These are phyloP conservation scores for Numenius phaeopus DNA, from an alignment of 2,797 vertebrate genomes.

Conservation along the genomic window DNA sequence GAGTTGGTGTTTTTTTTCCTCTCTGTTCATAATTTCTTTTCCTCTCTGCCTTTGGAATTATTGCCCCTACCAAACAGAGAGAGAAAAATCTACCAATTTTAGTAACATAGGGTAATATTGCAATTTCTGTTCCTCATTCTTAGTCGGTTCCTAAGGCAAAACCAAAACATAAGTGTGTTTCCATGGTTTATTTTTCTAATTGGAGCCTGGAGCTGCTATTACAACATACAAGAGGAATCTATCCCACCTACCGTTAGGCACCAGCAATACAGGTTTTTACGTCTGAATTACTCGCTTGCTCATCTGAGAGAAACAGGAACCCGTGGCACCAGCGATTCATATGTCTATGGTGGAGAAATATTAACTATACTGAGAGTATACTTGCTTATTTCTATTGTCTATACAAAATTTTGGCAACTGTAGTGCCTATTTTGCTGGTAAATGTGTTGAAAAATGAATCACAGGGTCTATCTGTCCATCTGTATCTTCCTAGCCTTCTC, in stretches of 20 bases:
- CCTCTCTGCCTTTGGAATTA: background rate
- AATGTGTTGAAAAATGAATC: background rate
- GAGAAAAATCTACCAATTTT: background rate
- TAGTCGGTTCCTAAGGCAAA: background rate
- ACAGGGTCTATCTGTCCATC: background rate
- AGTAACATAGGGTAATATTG: background rate
- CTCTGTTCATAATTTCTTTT: background rate
- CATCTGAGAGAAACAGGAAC: background rate
- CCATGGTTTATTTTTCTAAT: too few species aligned
- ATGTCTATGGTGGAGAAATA: background rate
- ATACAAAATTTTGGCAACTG: background rate
- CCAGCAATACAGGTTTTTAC: background rate
- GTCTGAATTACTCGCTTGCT: background rate
- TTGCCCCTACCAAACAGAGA: background rate
- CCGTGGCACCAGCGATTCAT: accelerated
- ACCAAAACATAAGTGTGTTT: too few species aligned
- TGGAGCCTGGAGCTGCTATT: background rate
- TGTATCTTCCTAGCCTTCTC: background rate
- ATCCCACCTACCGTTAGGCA: background rate
- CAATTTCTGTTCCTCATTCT: background rate
- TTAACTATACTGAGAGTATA: background rate
- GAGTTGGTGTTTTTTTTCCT: background rate
- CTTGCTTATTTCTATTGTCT: background rate
- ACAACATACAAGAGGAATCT: background rate
- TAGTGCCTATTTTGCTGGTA: background rate